Evolutionary conservation across 2,888 invertebrate genomes (phyloP), one percentile per base, ranked within the genome.

Genomic region (Abrostola tripartita): DNA sequence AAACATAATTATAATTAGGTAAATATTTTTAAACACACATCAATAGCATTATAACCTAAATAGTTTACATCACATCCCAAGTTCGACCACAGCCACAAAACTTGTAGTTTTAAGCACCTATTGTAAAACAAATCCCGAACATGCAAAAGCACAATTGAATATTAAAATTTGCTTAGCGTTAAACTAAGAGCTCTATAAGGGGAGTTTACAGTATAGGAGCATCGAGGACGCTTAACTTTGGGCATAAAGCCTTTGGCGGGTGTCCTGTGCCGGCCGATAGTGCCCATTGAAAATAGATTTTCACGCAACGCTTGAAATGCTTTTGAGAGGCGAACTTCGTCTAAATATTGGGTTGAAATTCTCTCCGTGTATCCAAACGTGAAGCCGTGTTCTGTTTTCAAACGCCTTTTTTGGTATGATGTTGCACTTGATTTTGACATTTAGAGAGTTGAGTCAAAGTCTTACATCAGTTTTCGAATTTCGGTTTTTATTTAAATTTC

Each of bases 231-330:
- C 83, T 85, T 83, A 92, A 94, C 92, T 93, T 93, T 72, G 89
- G 71, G 83, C 88, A 88, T 89, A 92, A 93, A 92, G 91, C 92
- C 90, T 91, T 89, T 85, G 89, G 86, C 84, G 85, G 83, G 90
- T 89, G 91, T 89, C 90, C 91, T 90, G 91, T 85, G 86, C 84
- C 85, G 87, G 84, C 91, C 92, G 94, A 94, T 94, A 93, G 93
- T 91, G 92, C 77, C 90, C 93, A 94, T 94, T 93, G 91, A 93
- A 94, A 94, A 93, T 94, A 93, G 94, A 94, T 94, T 93, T 93
- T 92, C 94, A 93, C 92, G 92, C 92, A 90, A 87, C 90, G 87
- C 87, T 86, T 84, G 79, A 84, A 87, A 85, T 84, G 87, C 85
- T 88, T 88, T 86, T 76, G 87, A 89, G 87, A 84, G 87, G 67